Evolutionary conservation across 2,888 invertebrate genomes (phyloP).

Genomic region (Anorthoa munda): DNA sequence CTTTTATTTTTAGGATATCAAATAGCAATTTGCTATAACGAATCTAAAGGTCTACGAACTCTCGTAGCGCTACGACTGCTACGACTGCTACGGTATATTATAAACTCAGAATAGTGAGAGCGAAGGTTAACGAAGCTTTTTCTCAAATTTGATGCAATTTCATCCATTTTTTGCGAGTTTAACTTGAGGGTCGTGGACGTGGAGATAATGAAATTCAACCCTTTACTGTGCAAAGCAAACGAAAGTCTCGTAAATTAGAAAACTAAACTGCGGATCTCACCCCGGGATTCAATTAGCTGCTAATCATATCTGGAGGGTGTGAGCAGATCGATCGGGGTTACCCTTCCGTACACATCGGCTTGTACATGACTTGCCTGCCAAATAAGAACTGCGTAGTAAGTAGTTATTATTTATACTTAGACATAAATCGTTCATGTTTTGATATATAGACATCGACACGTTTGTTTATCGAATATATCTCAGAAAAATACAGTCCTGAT

Average conservation of each 20-base stretch:
- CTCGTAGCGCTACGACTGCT: constrained; percentile 67
- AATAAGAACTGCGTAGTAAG: constrained; percentile 50
- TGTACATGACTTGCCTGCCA: constrained; percentile 62
- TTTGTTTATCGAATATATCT: constrained; percentile 5
- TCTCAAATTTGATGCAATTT: constrained; percentile 80
- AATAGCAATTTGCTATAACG: constrained; percentile 75
- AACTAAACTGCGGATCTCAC: constrained; percentile 90
- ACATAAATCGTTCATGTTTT: constrained; percentile 7
- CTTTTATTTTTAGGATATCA: constrained; percentile 70
- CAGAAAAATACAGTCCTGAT: constrained; percentile 22
- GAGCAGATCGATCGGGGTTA: constrained; percentile 85
- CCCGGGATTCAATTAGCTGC: constrained; percentile 90
- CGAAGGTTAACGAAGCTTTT: constrained; percentile 71
- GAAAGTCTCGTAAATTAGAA: constrained; percentile 90
- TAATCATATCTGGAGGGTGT: constrained; percentile 91
- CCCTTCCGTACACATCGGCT: constrained; percentile 80
- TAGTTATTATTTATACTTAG: constrained; percentile 31
- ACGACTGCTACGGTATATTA: constrained; percentile 65
- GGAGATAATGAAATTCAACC: constrained; percentile 90
- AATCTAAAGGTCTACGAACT: constrained; percentile 72
- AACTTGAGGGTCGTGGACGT: constrained; percentile 79
- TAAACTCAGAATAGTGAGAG: constrained; percentile 71
- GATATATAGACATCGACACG: neutral
- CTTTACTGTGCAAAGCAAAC: constrained; percentile 85
- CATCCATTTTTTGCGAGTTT: constrained; percentile 80